A percentile compares a stretch with the other conserved stretches of the same genome.
Conservation (phyloP, 2,113 vertebrate species). For the Laticauda colubrina region DNA sequence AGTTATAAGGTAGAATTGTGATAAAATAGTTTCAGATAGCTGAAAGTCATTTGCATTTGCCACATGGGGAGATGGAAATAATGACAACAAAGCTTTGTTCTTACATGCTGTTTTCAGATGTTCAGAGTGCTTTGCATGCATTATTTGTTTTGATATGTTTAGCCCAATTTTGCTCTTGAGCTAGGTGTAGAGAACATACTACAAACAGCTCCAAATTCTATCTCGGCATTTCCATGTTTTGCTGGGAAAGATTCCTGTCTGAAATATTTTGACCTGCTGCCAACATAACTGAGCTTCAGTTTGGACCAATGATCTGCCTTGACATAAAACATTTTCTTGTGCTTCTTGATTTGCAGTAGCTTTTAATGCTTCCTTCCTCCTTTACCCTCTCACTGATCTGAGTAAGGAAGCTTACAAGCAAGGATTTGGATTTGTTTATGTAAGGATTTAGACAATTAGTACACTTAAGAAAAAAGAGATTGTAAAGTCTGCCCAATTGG, state of each 20-base stretch:
- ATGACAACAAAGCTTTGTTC: not conserved
- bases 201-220: not conserved
- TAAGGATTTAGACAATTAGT: conserved; percentile 54
- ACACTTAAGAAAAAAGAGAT: conserved; percentile 46
- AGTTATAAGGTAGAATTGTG: not conserved
- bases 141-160: not conserved
- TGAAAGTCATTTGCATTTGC: not conserved
- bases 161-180: not conserved
- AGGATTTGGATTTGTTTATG: conserved; percentile 58
- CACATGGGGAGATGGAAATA: not conserved
- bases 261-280: not conserved
- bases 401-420: conserved; percentile 44
- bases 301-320: not conserved
- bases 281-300: not conserved
- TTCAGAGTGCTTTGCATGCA: not conserved
- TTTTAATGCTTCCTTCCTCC: conserved; percentile 23
- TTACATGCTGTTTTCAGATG: not conserved
- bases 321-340: not conserved
- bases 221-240: not conserved
- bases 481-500: conserved; percentile 34
- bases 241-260: not conserved
- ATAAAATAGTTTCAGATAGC: not conserved
- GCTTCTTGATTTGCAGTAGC: conserved; percentile 36
- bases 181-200: not conserved
- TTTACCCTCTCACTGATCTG: not conserved